Evolutionary conservation across 1,140 invertebrate species (phyloP).

Genomic region (Hycleus cichorii): DNA sequence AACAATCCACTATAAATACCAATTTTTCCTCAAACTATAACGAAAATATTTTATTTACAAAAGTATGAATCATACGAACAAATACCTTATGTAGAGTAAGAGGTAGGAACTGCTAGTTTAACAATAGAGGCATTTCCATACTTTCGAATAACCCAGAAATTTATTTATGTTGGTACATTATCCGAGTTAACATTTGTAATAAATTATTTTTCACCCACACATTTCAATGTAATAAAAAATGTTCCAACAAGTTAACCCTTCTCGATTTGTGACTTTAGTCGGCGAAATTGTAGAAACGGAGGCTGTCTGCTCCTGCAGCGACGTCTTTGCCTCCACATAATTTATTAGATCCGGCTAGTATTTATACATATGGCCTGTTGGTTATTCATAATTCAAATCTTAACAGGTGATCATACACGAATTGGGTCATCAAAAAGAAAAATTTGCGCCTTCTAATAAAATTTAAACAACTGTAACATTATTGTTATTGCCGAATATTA

Average conservation of each 20-base stretch:
- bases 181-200: not conserved
- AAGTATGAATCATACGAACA: too few relatives aligned
- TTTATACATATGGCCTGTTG: constrained; percentile 22
- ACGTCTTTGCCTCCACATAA: constrained; percentile 8
- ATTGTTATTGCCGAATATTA: too few relatives aligned
- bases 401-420: constrained; percentile 19
- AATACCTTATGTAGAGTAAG: too few relatives aligned
- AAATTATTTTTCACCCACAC: constrained; percentile 14
- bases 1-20: not conserved
- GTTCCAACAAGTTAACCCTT: not conserved
- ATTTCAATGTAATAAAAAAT: too few relatives aligned
- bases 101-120: too few relatives aligned
- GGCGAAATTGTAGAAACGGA: constrained; percentile 7
- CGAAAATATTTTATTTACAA: not conserved
- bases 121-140: constrained; percentile 3
- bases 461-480: too few relatives aligned
- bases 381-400: constrained; percentile 23
- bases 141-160: too few relatives aligned
- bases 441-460: too few relatives aligned
- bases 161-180: too few relatives aligned
- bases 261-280: not conserved
- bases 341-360: constrained; percentile 10
- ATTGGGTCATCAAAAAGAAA: constrained; percentile 2
- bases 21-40: not conserved
- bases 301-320: constrained; percentile 5